Conservation (phyloP, 1,140 invertebrate species). For the Tetragonula clypearis region DNA sequence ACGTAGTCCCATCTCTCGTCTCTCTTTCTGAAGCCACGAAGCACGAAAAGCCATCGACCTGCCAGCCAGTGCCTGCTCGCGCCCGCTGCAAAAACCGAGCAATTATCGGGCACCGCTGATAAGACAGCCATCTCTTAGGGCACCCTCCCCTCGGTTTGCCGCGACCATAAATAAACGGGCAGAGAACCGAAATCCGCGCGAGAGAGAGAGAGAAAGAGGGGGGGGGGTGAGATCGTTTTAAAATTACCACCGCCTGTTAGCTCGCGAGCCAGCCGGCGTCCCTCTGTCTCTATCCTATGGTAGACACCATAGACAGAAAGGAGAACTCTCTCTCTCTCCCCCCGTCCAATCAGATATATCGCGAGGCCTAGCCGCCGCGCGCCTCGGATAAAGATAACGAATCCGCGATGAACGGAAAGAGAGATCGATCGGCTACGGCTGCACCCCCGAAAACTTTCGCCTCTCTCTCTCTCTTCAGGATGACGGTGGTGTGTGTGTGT, state of each 20-base stretch:
- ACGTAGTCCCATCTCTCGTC: no score
- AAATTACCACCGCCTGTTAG: conserved; percentile 40
- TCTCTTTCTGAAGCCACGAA: background rate
- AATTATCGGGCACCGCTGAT: conserved; percentile 47
- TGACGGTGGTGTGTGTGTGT: conserved; percentile 35
- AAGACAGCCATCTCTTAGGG: conserved; percentile 35
- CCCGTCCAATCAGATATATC: conserved; percentile 45
- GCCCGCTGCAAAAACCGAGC: conserved; percentile 41
- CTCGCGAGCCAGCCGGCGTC: no score
- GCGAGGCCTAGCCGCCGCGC: conserved; percentile 9
- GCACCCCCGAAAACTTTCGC: conserved; percentile 36
- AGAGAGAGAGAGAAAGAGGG: background rate
- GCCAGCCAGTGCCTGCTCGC: no score
- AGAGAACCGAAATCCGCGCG: conserved; percentile 27
- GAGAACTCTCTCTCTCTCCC: conserved; percentile 7
- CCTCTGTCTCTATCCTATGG: background rate
- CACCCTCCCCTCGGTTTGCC: conserved; percentile 2
- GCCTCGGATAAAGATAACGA: conserved; percentile 52
- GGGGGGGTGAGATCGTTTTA: conserved; percentile 29
- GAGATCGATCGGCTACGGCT: conserved; percentile 44
- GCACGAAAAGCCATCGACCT: conserved; percentile 28
- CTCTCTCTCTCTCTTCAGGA: conserved; percentile 44
- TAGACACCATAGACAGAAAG: conserved; percentile 12
- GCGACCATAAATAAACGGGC: conserved; percentile 46
- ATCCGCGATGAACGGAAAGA: conserved; percentile 27